A percentile compares a stretch with the other conserved stretches of the same genome.
These are phyloP conservation scores for Tipula vernalis DNA, from an alignment of 2,888 invertebrate species.

Conservation along the genomic window DNA sequence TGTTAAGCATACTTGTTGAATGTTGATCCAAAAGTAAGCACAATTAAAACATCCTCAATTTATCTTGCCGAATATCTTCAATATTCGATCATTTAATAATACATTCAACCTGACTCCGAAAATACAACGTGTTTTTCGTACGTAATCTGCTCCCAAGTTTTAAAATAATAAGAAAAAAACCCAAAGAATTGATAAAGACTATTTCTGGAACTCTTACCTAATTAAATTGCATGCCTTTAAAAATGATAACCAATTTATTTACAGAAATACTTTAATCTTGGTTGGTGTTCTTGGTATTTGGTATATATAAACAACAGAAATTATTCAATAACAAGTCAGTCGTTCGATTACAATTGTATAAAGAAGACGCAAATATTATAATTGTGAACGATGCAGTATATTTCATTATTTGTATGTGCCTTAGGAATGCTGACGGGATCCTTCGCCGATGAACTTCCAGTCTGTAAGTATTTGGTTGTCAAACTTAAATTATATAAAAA, in stretches of 20 bases:
- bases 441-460: neutral
- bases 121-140: no score
- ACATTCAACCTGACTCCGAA: no score
- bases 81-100: no score
- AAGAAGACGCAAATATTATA: neutral
- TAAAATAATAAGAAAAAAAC: neutral
- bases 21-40: no score
- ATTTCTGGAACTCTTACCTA: neutral
- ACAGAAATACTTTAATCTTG: neutral
- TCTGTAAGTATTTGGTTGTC: neutral
- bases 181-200: neutral
- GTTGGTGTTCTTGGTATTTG: neutral
- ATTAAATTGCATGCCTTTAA: neutral
- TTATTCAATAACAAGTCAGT: constrained; percentile 42
- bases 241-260: neutral
- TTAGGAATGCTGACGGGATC: neutral
- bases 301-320: neutral
- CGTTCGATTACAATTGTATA: constrained; percentile 57
- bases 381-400: neutral
- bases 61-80: no score
- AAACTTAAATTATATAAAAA: neutral
- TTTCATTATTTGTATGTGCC: neutral
- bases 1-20: no score
- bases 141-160: neutral
- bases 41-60: no score